Conservation (phyloP, 2,888 invertebrate species). For the Xestia c-nigrum region DNA sequence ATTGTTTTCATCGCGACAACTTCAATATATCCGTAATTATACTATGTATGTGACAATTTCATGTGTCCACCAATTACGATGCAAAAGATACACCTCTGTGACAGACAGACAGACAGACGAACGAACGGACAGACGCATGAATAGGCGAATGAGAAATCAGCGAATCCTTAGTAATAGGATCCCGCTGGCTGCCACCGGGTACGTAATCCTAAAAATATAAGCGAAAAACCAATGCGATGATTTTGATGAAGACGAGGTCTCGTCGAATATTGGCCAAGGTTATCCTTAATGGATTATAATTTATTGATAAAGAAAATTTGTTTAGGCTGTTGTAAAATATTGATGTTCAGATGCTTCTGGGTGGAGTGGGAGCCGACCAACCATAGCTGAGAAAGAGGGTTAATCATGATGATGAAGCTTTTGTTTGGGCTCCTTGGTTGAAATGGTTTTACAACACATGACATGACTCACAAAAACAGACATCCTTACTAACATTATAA, state of each 20-base stretch:
- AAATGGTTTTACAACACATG: background rate
- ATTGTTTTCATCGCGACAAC: background rate
- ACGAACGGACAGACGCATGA: background rate
- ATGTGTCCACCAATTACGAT: background rate
- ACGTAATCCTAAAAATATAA: constrained; percentile 10
- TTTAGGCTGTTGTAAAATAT: constrained; percentile 40
- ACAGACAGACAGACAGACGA: background rate
- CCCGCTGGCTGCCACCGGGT: background rate
- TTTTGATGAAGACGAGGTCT: constrained; percentile 37
- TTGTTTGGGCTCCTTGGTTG: background rate
- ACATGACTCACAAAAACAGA: background rate
- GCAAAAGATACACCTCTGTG: background rate
- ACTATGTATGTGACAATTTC: background rate
- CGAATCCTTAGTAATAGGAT: background rate
- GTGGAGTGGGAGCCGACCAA: constrained; percentile 1
- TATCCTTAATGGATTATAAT: constrained; percentile 25
- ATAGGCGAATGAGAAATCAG: too few relatives aligned
- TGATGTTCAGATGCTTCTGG: constrained; percentile 1
- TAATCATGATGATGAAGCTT: background rate
- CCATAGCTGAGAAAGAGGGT: background rate
- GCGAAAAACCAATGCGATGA: constrained; percentile 8
- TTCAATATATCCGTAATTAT: background rate
- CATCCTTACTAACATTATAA: too few relatives aligned
- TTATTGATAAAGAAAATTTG: constrained; percentile 39
- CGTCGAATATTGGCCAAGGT: constrained; percentile 35